These are phyloP conservation scores for Pediacus dermestoides DNA, from an alignment of 2,888 invertebrate species.

Conservation along the genomic window DNA sequence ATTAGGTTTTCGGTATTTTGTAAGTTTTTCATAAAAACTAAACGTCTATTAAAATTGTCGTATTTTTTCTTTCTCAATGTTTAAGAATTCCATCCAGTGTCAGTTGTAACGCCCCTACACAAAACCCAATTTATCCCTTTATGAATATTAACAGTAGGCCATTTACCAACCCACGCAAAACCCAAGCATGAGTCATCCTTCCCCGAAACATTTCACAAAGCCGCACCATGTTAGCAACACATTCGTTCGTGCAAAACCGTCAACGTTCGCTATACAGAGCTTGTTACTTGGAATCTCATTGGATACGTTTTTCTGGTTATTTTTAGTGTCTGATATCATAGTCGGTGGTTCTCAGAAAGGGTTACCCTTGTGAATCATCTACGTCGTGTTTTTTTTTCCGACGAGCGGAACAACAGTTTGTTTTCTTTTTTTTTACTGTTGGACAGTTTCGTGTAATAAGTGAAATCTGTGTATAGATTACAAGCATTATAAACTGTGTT, in stretches of 20 bases:
- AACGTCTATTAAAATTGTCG: too few species aligned
- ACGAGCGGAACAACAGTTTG: slow-evolving; percentile 14
- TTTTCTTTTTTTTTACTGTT: slow-evolving; percentile 7
- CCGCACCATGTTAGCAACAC: too few species aligned
- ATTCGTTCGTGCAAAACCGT: too few species aligned
- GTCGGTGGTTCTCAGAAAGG: slow-evolving; percentile 49
- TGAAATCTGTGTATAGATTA: background rate
- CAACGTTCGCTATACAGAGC: background rate
- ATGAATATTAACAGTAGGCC: too few species aligned
- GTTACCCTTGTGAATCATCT: slow-evolving; percentile 48
- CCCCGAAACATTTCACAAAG: background rate
- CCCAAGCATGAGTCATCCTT: slow-evolving; percentile 8
- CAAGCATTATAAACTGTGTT: background rate
- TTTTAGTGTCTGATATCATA: slow-evolving; percentile 49
- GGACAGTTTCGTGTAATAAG: background rate
- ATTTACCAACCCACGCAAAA: slow-evolving; percentile 9
- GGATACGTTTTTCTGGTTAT: slow-evolving; percentile 34
- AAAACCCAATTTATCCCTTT: too few species aligned
- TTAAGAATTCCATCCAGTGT: too few species aligned
- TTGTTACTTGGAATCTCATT: slow-evolving; percentile 1
- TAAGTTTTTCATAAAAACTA: too few species aligned
- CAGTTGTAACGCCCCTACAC: too few species aligned
- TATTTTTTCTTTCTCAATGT: too few species aligned
- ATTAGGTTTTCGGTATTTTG: too few species aligned
- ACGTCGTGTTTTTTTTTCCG: slow-evolving; percentile 34